Conservation (phyloP, 2,888 invertebrate species). For the Nebria salina region DNA sequence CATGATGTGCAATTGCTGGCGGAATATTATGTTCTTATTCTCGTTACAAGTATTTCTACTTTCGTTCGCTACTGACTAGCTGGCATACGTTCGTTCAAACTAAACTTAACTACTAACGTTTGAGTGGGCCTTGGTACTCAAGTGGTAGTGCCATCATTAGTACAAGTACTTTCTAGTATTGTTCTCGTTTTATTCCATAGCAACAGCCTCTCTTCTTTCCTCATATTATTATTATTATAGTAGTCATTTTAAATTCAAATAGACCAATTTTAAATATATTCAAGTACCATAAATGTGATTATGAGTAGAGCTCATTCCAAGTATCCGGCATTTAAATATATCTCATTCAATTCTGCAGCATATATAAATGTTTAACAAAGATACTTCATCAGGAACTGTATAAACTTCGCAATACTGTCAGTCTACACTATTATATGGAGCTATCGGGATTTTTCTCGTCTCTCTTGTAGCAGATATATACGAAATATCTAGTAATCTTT, state of each 20-base stretch:
- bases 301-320: too few species aligned
- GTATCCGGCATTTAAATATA: too few species aligned
- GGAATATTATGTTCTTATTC: not conserved
- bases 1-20: conserved; percentile 1
- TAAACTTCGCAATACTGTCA: not conserved
- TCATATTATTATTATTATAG: not conserved
- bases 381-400: too few species aligned
- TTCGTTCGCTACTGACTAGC: not conserved
- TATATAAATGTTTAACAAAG: too few species aligned
- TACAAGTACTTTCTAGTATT: not conserved
- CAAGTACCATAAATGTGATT: too few species aligned
- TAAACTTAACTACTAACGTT: not conserved
- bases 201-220: not conserved
- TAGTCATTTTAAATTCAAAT: not conserved
- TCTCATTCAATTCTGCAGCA: too few species aligned
- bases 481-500: not conserved
- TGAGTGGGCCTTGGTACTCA: not conserved
- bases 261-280: not conserved
- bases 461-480: not conserved
- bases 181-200: not conserved
- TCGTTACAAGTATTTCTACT: not conserved
- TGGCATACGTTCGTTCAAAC: not conserved
- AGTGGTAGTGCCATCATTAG: not conserved
- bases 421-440: not conserved
- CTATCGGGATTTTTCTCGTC: not conserved